Conservation (phyloP, 2,113 vertebrate genomes). For the Salvelinus alpinus region DNA sequence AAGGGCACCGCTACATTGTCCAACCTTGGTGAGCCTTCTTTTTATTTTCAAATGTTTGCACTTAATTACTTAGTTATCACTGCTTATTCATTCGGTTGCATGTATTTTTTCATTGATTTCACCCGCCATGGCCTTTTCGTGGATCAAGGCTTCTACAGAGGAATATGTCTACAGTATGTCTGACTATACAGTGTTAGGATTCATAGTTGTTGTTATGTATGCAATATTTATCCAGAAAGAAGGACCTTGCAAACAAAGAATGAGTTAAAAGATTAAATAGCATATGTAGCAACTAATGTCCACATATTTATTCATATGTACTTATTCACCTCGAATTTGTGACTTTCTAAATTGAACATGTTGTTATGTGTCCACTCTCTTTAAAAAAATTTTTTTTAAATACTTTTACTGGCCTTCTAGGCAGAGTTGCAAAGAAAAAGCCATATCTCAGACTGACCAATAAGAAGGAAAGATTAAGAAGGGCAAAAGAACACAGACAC, state of each 20-base stretch:
- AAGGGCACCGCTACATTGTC: slow-evolving; percentile 29
- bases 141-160: slow-evolving; percentile 15
- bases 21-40: slow-evolving; percentile 12
- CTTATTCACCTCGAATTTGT: not conserved
- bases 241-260: too few relatives aligned
- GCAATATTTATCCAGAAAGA: too few relatives aligned
- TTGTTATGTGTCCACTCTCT: too few relatives aligned
- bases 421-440: too few relatives aligned
- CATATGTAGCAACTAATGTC: not conserved
- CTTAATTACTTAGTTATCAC: slow-evolving; percentile 47
- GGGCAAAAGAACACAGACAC: too few relatives aligned
- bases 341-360: too few relatives aligned
- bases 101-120: slow-evolving; percentile 28
- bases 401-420: too few relatives aligned
- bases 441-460: too few relatives aligned
- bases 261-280: not conserved
- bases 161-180: not conserved
- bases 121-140: slow-evolving; percentile 20
- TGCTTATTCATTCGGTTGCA: slow-evolving; percentile 31
- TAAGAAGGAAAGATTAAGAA: too few relatives aligned
- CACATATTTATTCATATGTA: not conserved
- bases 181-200: slow-evolving; percentile 5
- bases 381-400: too few relatives aligned
- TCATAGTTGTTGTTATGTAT: not conserved
- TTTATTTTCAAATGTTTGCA: slow-evolving; percentile 40